Base-by-base conservation (phyloP, 53 echinoderm and acorn worm species). In the Echinarachnius parma region DNA sequence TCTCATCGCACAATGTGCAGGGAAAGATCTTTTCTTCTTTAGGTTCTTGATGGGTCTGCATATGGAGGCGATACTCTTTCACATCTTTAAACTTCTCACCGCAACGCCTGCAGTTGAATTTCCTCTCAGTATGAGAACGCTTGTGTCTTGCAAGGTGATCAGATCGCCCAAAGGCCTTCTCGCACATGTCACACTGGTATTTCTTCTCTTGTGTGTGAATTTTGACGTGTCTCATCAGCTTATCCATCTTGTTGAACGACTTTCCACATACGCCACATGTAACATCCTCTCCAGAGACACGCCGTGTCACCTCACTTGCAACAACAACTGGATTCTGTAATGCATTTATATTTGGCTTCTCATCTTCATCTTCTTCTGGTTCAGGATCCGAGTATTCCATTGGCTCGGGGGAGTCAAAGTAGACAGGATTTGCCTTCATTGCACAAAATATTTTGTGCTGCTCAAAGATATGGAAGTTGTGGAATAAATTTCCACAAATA, bases 401-500 rank as follows among this genome's bases (percentile, higher is more conserved):
- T 5, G 36, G 55, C 25, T 56, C 74, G 3, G 55, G 74, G 1
- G 55, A 55, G 19, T 72, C 74, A 27, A 36, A 72, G 26, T 15
- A 72, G 35, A 72, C 18, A 2, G 57, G 14, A 0, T 55, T 30
- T 53, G 74, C 25, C 57, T 72, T 72, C 39, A 56, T 56, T 13
- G 57, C 74, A 44, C 74, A 72, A 53, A 56, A 28, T 37, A 72
- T 54, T n/a, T 72, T 44, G 45, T 72, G 74, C 57, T 72, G 74
- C 23, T 56, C 35, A 42, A 56, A 72, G 24, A 72, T 56, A 24
- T 72, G 55, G 36, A 56, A 72, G 42, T 54, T 35, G 19, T 72
- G 74, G 54, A 72, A 72, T 9, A 72, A 55, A 72, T 72, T 72
- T 39, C 74, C 74, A 27, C 74, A 72, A 14, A 72, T 56, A 34